Evolutionary conservation across 2,113 vertebrate species (phyloP), one percentile per base, ranked within the genome.

Genomic region (Cnemophilus loriae): DNA sequence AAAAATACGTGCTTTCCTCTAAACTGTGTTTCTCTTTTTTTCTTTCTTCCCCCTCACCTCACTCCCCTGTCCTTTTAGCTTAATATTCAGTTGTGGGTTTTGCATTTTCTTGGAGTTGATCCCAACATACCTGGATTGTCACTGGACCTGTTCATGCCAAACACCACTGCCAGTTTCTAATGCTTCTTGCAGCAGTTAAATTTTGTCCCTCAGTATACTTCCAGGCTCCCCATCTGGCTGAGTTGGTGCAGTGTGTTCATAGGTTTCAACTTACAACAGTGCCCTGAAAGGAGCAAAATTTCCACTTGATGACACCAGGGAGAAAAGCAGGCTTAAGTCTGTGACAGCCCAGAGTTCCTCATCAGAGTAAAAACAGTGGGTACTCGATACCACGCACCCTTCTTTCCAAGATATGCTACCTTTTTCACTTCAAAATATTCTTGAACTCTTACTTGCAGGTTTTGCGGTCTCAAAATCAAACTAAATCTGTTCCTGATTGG

Each of bases 31-130:
- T 44, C 23, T 8, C 56, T 13, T 60, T 24, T 12, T 49, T 32
- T 14, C 11, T 11, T 11, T 32, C 18, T 19, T 16, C 15, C 13
- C 4, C 9, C 9, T n/a, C 2, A 2, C 9, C 20, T 21, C 15
- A 32, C 21, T 16, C 6, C 28, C 24, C 13, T 53, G 68, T 15
- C 26, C 11, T 47, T 65, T 47, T 44, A 49, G 28, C 19, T 76
- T 39, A 50, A 46, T 44, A 71, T 35, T 75, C 28, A 80, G 28
- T 7, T 50, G 18, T 33, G 27, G 0, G 15, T 30, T 83, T 65
- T 55, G 13, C 44, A 46, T 24, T 32, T 70, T 42, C 33, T 89
- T 10, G 19, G 50, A 68, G 27, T 5, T 65, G 44, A 55, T 12
- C 65, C 52, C n/a, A 84, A 56, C 14, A 5, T 42, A 56, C 4